phyloP scores from a whole-genome alignment of 2,113 vertebrate genomes.

The Sphyrna mokarran region DNA sequence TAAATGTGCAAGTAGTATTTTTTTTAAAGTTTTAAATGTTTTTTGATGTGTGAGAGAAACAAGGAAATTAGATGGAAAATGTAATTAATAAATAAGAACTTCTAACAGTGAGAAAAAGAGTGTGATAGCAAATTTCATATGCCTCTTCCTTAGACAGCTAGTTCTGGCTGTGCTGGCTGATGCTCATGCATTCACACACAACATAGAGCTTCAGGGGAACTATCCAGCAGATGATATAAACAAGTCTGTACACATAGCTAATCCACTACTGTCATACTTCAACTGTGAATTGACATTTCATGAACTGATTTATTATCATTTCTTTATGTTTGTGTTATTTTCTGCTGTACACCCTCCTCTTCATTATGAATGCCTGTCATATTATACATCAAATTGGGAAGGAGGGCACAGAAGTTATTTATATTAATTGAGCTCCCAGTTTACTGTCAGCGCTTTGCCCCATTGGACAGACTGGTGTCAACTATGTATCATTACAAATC shows the following conservation, averaged over 20 bases:
- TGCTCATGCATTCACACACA: not conserved
- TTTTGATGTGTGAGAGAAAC: too few species aligned
- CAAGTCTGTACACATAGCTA: not conserved
- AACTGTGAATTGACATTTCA: not conserved
- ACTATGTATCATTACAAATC: not conserved
- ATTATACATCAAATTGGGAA: not conserved
- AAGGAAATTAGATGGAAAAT: too few species aligned
- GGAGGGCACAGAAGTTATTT: not conserved
- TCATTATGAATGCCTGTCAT: not conserved
- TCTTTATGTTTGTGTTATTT: not conserved
- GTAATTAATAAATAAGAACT: too few species aligned
- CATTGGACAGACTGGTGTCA: not conserved
- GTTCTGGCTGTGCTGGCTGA: not conserved
- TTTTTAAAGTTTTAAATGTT: too few species aligned
- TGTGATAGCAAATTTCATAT: too few species aligned
- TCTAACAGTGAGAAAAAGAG: too few species aligned
- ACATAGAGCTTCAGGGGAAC: not conserved
- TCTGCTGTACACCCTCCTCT: not conserved
- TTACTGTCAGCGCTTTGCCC: not conserved
- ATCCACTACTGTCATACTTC: not conserved
- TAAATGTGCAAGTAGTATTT: too few species aligned
- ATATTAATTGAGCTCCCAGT: not conserved
- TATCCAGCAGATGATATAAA: not conserved
- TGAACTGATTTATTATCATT: not conserved
- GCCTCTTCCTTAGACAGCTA: too few species aligned